These are phyloP conservation scores for Sinocyclocheilus anophthalmus DNA, from an alignment of 2,113 vertebrate species.

Conservation along the genomic window DNA sequence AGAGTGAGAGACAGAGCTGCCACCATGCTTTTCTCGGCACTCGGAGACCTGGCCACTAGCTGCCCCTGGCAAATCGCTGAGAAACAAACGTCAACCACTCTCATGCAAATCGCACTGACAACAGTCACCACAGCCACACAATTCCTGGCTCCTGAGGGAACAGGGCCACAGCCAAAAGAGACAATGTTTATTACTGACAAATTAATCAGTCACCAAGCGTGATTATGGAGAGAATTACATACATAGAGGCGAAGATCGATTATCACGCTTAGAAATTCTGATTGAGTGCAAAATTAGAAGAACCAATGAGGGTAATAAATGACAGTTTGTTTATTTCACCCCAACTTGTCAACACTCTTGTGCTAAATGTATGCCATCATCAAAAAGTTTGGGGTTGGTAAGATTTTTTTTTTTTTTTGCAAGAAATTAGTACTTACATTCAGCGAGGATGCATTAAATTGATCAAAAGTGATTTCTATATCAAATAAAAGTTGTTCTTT, in stretches of 20 bases:
- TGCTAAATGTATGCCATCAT: background rate
- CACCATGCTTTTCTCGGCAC: slow-evolving; percentile 55
- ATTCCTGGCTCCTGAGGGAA: slow-evolving; percentile 45
- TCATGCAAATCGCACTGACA: slow-evolving; percentile 58
- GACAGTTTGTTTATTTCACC: slow-evolving; percentile 18
- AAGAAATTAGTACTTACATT: background rate
- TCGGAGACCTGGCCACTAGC: slow-evolving; percentile 54
- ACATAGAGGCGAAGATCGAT: slow-evolving; percentile 32
- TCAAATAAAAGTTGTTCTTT: background rate
- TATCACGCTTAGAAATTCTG: slow-evolving; percentile 35
- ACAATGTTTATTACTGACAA: slow-evolving; percentile 59
- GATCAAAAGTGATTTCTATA: background rate
- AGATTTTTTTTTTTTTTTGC: background rate
- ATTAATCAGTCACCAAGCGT: slow-evolving; percentile 54
- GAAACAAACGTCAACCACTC: slow-evolving; percentile 54
- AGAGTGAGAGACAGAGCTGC: slow-evolving; percentile 53
- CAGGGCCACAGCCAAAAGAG: slow-evolving; percentile 44
- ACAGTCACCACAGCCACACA: slow-evolving; percentile 58
- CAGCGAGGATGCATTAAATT: background rate
- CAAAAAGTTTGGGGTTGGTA: background rate
- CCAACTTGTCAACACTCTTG: background rate
- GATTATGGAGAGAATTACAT: slow-evolving; percentile 27
- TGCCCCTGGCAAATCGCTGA: slow-evolving; percentile 54
- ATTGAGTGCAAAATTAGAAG: slow-evolving; percentile 29
- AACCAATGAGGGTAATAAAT: background rate